phyloP scores from a whole-genome alignment of 2,888 invertebrate genomes.

The Trissolcus japonicus region DNA sequence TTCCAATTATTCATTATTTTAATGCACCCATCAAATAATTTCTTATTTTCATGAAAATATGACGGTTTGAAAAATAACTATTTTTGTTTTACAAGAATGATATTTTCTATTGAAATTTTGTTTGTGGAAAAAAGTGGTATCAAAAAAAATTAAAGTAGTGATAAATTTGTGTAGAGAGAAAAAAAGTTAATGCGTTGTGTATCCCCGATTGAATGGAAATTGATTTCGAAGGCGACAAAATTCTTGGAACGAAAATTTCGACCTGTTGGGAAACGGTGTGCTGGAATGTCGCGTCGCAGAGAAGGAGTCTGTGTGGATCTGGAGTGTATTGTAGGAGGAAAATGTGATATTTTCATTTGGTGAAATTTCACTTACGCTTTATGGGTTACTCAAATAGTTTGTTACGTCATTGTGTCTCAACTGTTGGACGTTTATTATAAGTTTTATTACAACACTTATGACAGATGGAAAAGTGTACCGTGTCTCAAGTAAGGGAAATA shows the following conservation, averaged over 20 bases:
- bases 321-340: not conserved
- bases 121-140: too few relatives aligned
- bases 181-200: too few relatives aligned
- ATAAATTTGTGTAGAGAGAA: too few relatives aligned
- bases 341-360: conserved; percentile 5
- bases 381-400: conserved; percentile 5
- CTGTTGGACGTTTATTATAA: conserved; percentile 18
- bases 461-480: conserved; percentile 35
- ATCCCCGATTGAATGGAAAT: not conserved
- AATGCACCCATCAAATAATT: too few relatives aligned
- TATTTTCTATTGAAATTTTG: too few relatives aligned
- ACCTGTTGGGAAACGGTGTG: not conserved
- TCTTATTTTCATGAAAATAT: too few relatives aligned
- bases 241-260: not conserved
- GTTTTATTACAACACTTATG: conserved; percentile 36
- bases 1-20: too few relatives aligned
- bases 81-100: too few relatives aligned
- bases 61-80: too few relatives aligned
- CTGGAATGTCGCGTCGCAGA: not conserved
- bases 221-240: conserved; percentile 10
- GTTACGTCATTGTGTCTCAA: conserved; percentile 22
- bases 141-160: not conserved
- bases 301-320: not conserved
- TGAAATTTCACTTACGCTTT: conserved; percentile 3
- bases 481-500: conserved; percentile 35